Evolutionary conservation across 2,113 vertebrate species (phyloP), one percentile per base, ranked within the genome.

Genomic region (Sinocyclocheilus maitianheensis): DNA sequence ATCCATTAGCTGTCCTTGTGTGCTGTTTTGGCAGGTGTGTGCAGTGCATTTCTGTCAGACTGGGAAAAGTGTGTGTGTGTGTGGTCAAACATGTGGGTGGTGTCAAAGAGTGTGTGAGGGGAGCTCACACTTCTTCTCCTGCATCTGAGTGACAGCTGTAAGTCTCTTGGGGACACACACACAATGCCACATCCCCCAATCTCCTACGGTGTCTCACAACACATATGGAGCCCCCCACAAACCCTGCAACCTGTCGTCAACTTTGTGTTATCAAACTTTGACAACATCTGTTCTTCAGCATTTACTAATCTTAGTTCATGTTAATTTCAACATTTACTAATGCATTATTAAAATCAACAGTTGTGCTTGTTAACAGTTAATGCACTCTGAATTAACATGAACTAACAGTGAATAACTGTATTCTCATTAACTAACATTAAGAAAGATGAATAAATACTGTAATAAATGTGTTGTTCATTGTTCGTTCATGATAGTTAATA

Each of bases 81-180:
- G 74, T 76, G 80, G 69, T 11, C 69, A 75, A 67, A 51, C 71
- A 26, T 43, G 22, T 81, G 69, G 22, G 72, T 37, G 82, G 37
- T 78, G 79, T 46, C 22, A 67, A 46, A 62, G 53, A 51, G 43
- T 76, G 72, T 26, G 53, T 84, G 53, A 77, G 79, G 72, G 85
- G 83, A 63, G 77, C 76, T 87, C 63, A 53, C 78, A 79, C 72
- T 84, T 22, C 77, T 84, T 16, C 77, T 87, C 26, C 20, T 40
- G 24, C 74, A 43, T 51, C 43, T 81, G 72, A 83, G 16, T 60
- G 83, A 83, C 86, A 87, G 82, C 65, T 87, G 82, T 84, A 83
- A 71, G 18, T 72, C 65, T 53, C 48, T 12, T 34, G 13, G 13
- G 12, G 5, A 51, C 24, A 34, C 63, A 26, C 63, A 16, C 65